phyloP scores from a whole-genome alignment of 2,888 invertebrate species.

The Acleris holmiana region DNA sequence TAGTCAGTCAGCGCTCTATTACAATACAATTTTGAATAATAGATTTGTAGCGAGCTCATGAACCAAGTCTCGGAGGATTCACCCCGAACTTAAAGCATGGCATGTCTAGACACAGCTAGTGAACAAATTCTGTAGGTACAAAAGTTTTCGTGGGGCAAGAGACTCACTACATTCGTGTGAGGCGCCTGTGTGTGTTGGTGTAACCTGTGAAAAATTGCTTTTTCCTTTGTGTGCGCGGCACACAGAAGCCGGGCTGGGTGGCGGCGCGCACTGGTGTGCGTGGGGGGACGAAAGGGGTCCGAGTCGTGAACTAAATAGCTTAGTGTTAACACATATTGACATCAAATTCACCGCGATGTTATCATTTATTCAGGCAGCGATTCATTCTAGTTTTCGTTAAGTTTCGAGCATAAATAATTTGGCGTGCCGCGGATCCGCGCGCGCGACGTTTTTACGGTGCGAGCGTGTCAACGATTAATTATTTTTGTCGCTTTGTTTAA shows the following conservation, averaged over 20 bases:
- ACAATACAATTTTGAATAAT: constrained; percentile 43
- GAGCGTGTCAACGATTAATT: constrained; percentile 71
- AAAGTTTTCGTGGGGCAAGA: constrained; percentile 80
- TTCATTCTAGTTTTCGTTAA: constrained; percentile 73
- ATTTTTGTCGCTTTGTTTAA: constrained; percentile 76
- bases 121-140: constrained; percentile 76
- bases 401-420: constrained; percentile 57
- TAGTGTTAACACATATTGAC: constrained; percentile 85
- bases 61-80: constrained; percentile 72
- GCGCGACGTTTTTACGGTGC: constrained; percentile 53
- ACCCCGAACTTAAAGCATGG: constrained; percentile 77
- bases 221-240: constrained; percentile 58
- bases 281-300: constrained; percentile 64
- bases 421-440: constrained; percentile 48
- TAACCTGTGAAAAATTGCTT: constrained; percentile 81
- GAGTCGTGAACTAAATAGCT: constrained; percentile 84
- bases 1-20: constrained; percentile 31
- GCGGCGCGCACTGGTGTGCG: constrained; percentile 56
- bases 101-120: constrained; percentile 82
- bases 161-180: constrained; percentile 72
- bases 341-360: constrained; percentile 84
- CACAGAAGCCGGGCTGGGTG: constrained; percentile 53
- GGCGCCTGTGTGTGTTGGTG: constrained; percentile 64
- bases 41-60: constrained; percentile 59
- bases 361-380: constrained; percentile 82